A percentile compares a stretch with the other conserved stretches of the same genome.
Evolutionary conservation across 2,113 vertebrate genomes (phyloP).

Genomic region (Sialia sialis): DNA sequence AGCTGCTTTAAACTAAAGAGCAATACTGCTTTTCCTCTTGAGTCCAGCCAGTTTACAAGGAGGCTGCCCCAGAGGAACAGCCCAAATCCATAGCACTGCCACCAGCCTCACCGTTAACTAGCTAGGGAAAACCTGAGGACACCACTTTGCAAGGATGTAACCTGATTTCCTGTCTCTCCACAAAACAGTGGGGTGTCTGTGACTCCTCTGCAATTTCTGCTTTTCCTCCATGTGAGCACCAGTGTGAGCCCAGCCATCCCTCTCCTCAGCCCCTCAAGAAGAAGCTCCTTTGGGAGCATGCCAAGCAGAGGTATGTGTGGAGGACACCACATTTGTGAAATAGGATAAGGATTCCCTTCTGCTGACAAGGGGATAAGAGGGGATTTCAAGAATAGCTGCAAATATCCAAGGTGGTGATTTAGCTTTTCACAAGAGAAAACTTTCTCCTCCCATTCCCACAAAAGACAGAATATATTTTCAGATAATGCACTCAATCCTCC

Average conservation of each 20-base stretch:
- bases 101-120: background rate
- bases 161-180: background rate
- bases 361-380: background rate
- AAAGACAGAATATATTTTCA: background rate
- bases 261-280: background rate
- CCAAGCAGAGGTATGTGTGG: fast-evolving
- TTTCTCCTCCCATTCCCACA: background rate
- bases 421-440: background rate
- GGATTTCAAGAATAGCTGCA: background rate
- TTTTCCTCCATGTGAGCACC: background rate
- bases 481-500: background rate
- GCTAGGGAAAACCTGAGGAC: background rate
- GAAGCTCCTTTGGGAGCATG: background rate
- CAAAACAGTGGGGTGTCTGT: background rate
- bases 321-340: background rate
- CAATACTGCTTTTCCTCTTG: background rate
- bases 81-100: background rate
- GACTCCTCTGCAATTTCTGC: background rate
- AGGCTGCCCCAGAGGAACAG: background rate
- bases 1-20: background rate
- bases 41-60: background rate
- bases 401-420: background rate
- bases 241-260: background rate
- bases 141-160: background rate
- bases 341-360: background rate